These are phyloP conservation scores for Drosophila burlai DNA, from an alignment of 1,140 invertebrate genomes.

Conservation along the genomic window DNA sequence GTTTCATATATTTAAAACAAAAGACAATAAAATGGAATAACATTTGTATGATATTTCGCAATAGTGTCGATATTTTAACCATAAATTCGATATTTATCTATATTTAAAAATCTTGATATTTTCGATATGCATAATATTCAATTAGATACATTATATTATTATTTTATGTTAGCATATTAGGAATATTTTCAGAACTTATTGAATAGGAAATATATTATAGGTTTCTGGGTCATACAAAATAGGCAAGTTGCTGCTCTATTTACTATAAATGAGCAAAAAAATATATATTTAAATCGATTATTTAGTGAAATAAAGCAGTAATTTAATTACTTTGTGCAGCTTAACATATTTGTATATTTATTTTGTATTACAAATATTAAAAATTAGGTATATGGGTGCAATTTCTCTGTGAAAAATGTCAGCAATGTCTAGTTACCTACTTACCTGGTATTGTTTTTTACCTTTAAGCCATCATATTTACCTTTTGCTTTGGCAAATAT, in stretches of 20 bases:
- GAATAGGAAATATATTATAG: too few relatives aligned
- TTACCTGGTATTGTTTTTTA: not conserved
- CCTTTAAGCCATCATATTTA: conserved; percentile 9
- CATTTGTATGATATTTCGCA: too few relatives aligned
- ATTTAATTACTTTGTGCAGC: not conserved
- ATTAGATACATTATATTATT: too few relatives aligned
- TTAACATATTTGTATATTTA: not conserved
- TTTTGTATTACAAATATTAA: not conserved
- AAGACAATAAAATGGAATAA: too few relatives aligned
- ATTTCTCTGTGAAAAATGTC: not conserved
- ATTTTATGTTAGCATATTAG: too few relatives aligned
- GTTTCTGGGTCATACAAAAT: too few relatives aligned
- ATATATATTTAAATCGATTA: not conserved
- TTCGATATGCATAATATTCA: not conserved
- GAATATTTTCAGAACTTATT: too few relatives aligned
- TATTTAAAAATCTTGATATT: not conserved
- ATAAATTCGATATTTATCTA: too few relatives aligned
- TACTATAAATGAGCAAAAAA: not conserved
- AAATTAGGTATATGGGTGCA: not conserved
- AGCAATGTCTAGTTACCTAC: not conserved
- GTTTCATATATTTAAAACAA: too few relatives aligned
- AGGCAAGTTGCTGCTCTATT: not conserved
- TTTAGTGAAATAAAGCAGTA: not conserved
- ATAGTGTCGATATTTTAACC: not conserved
- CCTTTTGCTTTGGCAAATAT: conserved; percentile 35